Base-by-base conservation (phyloP, 2,888 invertebrate species). In the Apamea monoglypha region DNA sequence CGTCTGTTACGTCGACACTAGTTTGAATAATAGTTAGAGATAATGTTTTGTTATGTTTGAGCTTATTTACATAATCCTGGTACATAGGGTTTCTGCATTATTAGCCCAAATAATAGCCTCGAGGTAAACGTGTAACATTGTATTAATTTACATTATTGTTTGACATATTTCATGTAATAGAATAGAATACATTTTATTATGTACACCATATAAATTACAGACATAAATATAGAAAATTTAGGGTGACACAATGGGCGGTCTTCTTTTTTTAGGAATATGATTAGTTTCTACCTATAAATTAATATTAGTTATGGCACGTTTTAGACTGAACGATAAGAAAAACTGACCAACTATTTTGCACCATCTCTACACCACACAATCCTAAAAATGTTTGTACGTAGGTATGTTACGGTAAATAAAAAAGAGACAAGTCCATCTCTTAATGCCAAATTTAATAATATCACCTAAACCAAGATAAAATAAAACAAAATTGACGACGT, bases 21-120 rank as follows among this genome's bases (percentile, higher is more conserved):
- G 50, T 85, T 47, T 75, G 68, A 77, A 78, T 85, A 74, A 78
- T 69, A 74, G 63, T 74, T 53, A 56, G 50, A 72, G 72, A 75
- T 69, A 78, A 66, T 73, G 56, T 79, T 73, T 69, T 82, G 75
- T 59, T 66, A n/a, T 78, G 53, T 76, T 78, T 56, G 5, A 29
- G 53, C 59, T 36, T 66, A 78, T 75, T 78, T 70, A 40, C 81
- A 74, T 76, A 69, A 47, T 76, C 53, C 47, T 73, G 32, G 53
- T 66, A 80, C 47, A 84, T 56, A 59, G 21, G 7, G 47, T 63
- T 25, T 84, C 25, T 16, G n/a, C 53, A 68, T 75, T 53, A 80
- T 84, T 59, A 64, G 32, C 16, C 25, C 14, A 56, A 73, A 70
- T 73, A 59, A 59, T 40, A 74, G 81, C 70, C 70, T 64, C 8